phyloP scores from a whole-genome alignment of 2,797 vertebrate species.

The Paguma larvata region DNA sequence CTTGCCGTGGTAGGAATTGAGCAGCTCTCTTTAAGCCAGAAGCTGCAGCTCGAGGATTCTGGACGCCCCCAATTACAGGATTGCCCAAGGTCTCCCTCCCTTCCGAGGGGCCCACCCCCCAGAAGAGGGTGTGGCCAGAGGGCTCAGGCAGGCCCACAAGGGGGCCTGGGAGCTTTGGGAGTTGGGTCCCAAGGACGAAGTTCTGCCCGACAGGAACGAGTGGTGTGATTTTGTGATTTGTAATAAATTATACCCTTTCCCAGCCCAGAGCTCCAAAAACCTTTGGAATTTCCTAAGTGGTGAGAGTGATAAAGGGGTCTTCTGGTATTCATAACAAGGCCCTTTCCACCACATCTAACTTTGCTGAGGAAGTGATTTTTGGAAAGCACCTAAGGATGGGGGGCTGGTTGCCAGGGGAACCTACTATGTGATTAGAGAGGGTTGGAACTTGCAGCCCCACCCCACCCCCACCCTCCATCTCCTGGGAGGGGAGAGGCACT shows the following conservation, averaged over 20 bases:
- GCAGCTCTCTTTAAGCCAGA: neutral
- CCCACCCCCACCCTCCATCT: neutral
- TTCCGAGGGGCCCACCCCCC: neutral
- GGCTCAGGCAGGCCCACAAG: neutral
- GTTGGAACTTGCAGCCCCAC: neutral
- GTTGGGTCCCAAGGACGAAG: neutral
- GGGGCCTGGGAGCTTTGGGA: neutral
- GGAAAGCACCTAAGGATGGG: neutral
- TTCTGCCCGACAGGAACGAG: constrained; percentile 16
- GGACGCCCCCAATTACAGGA: neutral
- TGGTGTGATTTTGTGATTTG: neutral
- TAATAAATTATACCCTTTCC: neutral
- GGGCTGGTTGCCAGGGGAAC: neutral
- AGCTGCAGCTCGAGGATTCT: neutral
- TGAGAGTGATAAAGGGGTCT: neutral
- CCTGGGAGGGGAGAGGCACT: neutral
- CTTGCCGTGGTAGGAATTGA: neutral
- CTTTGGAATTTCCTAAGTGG: neutral
- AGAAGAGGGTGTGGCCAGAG: neutral
- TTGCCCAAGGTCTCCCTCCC: neutral
- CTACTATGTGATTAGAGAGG: neutral
- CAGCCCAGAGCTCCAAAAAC: neutral
- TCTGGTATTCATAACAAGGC: neutral
- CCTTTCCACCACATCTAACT: neutral
- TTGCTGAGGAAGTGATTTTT: neutral